A percentile compares a stretch with the other conserved stretches of the same genome.
These are phyloP conservation scores for Andrena cerasifolii DNA, from an alignment of 1,140 invertebrate species.

Conservation along the genomic window DNA sequence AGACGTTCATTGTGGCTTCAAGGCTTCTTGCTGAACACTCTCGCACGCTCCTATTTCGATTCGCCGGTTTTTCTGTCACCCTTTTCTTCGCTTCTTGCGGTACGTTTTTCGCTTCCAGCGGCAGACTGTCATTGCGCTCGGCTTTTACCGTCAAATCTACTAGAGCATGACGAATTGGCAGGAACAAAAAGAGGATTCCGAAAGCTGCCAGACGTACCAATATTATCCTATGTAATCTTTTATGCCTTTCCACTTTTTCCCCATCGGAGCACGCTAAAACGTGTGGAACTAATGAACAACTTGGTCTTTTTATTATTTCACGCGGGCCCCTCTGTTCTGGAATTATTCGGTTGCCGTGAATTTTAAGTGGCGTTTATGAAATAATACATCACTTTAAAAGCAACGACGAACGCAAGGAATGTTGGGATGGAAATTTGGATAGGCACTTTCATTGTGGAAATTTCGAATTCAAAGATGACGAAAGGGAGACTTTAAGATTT, in stretches of 20 bases:
- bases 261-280: background rate
- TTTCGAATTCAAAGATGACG: too few relatives aligned
- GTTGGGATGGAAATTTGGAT: too few relatives aligned
- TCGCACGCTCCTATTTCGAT: slow-evolving; percentile 39
- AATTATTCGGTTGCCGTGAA: too few relatives aligned
- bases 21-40: slow-evolving; percentile 3
- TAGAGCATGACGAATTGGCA: slow-evolving; percentile 44
- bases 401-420: too few relatives aligned
- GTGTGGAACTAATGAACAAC: background rate
- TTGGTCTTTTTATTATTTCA: background rate
- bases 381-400: background rate
- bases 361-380: too few relatives aligned
- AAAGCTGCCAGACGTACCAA: background rate
- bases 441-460: too few relatives aligned
- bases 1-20: slow-evolving; percentile 34
- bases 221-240: background rate
- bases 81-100: slow-evolving; percentile 14
- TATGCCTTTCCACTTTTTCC: background rate
- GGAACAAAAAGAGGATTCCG: slow-evolving; percentile 22
- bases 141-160: slow-evolving; percentile 22
- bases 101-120: background rate
- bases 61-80: slow-evolving; percentile 18
- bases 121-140: background rate
- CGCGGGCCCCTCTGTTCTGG: too few relatives aligned
- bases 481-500: too few relatives aligned